These are phyloP conservation scores for Falco biarmicus DNA, from an alignment of 2,797 vertebrate genomes.

Conservation along the genomic window DNA sequence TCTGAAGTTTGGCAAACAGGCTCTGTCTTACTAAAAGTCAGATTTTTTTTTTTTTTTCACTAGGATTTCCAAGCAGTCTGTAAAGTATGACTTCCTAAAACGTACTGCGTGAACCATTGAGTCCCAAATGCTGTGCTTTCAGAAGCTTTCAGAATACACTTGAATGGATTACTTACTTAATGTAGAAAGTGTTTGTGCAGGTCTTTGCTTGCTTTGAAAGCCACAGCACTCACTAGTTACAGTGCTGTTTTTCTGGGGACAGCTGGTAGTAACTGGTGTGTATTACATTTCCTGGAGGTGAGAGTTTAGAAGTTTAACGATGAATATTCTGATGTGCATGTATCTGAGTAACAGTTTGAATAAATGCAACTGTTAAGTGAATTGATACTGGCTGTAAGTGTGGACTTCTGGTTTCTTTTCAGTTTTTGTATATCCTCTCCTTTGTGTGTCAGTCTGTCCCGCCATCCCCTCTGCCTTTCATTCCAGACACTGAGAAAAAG, in stretches of 20 bases:
- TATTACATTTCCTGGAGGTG: neutral
- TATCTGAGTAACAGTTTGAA: neutral
- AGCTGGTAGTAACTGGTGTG: neutral
- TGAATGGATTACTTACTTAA: neutral
- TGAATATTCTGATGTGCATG: neutral
- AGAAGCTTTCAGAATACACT: neutral
- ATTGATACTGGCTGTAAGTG: neutral
- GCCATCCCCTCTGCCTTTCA: neutral
- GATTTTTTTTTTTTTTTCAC: neutral
- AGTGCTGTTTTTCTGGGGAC: neutral
- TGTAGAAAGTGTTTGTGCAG: neutral
- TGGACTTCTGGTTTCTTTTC: neutral
- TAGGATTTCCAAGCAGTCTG: neutral
- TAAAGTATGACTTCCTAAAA: neutral
- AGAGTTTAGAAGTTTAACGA: neutral
- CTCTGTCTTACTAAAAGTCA: neutral
- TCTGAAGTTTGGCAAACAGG: neutral
- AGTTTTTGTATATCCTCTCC: neutral
- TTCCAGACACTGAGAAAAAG: neutral
- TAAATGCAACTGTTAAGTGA: neutral
- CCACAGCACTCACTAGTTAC: neutral
- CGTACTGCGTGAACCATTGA: neutral
- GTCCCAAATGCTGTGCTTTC: neutral
- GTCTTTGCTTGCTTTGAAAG: neutral
- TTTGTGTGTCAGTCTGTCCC: neutral